Conservation (phyloP, 2,797 vertebrate species). For the Allobates femoralis region DNA sequence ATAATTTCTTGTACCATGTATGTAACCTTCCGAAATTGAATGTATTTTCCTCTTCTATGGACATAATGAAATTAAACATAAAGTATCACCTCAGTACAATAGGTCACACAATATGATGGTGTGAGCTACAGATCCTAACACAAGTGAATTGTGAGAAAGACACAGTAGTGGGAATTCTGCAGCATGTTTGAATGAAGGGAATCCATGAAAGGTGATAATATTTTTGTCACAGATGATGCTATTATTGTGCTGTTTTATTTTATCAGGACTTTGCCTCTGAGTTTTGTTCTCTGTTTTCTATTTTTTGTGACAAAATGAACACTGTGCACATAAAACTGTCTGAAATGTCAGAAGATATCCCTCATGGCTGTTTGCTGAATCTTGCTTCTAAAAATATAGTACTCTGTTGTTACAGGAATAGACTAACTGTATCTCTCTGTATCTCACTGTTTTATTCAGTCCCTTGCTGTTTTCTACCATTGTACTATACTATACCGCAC, state of each 20-base stretch:
- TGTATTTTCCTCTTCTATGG: background rate
- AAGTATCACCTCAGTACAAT: slow-evolving; percentile 19
- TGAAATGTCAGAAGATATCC: background rate
- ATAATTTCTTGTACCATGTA: background rate
- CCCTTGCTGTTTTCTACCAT: background rate
- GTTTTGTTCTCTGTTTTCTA: background rate
- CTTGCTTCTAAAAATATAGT: background rate
- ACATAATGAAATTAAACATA: background rate
- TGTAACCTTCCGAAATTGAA: background rate
- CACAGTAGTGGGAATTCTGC: slow-evolving; percentile 11
- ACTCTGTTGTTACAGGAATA: background rate
- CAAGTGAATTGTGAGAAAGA: slow-evolving; percentile 13
- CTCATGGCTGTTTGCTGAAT: background rate
- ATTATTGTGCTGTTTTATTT: slow-evolving; percentile 6
- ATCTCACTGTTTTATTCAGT: background rate
- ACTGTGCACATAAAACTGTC: background rate
- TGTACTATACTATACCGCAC: background rate
- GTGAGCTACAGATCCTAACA: slow-evolving; percentile 31
- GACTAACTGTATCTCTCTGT: background rate
- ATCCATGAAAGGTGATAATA: slow-evolving; percentile 19
- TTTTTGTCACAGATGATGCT: slow-evolving; percentile 14
- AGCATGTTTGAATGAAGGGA: slow-evolving; percentile 16
- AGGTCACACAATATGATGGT: slow-evolving; percentile 44
- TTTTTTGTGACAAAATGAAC: background rate
- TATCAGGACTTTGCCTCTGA: background rate